These are phyloP conservation scores for Parauchenoglanis punctatus DNA, from an alignment of 2,797 vertebrate genomes.

Conservation along the genomic window DNA sequence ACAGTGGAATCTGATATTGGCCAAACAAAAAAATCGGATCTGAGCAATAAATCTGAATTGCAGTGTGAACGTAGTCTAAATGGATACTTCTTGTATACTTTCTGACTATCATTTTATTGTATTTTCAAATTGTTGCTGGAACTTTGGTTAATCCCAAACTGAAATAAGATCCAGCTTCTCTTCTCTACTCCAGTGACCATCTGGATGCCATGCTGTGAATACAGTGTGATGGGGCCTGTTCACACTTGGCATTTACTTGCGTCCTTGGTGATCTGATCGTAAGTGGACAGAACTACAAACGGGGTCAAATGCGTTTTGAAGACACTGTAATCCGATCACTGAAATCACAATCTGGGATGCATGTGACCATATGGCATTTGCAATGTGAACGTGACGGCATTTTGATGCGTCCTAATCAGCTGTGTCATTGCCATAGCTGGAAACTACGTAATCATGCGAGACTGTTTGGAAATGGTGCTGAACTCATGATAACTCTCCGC, in stretches of 20 bases:
- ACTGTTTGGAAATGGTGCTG: neutral
- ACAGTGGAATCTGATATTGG: too few species aligned
- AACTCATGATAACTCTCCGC: neutral
- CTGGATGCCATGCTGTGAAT: neutral
- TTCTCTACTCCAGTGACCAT: neutral
- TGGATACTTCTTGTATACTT: neutral
- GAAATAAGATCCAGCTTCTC: neutral
- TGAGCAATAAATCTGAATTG: too few species aligned
- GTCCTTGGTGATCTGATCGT: neutral
- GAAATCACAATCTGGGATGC: too few species aligned
- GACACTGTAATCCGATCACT: neutral
- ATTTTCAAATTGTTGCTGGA: too few species aligned
- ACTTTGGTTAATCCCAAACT: too few species aligned
- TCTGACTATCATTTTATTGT: neutral
- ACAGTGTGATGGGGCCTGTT: neutral
- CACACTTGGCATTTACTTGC: neutral
- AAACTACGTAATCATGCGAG: neutral
- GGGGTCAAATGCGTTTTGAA: neutral
- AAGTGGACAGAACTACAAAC: neutral
- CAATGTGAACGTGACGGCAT: neutral
- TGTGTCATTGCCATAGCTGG: neutral
- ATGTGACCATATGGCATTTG: neutral
- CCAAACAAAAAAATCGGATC: too few species aligned
- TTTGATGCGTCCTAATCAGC: neutral
- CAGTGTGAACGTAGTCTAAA: neutral